phyloP scores from a whole-genome alignment of 2,888 invertebrate species.

The Criorhina ranunculi region DNA sequence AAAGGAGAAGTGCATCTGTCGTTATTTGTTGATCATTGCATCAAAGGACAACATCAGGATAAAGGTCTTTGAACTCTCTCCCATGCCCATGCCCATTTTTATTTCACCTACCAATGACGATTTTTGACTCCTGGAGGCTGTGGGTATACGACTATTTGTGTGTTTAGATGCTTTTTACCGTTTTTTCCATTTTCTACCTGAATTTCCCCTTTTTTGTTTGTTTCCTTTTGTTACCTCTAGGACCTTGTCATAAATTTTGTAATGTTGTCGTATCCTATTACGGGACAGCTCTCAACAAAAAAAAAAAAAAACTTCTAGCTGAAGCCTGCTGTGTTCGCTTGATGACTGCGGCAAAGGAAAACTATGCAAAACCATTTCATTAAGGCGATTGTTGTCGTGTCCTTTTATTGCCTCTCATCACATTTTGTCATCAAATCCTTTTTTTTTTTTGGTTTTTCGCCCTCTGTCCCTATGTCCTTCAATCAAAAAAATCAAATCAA shows the following conservation, averaged over 20 bases:
- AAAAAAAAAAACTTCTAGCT: slow-evolving; percentile 26
- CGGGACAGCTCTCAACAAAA: background rate
- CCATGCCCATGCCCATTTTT: slow-evolving; percentile 21
- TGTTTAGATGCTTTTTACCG: slow-evolving; percentile 71
- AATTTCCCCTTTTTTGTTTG: slow-evolving; percentile 12
- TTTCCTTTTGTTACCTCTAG: slow-evolving; percentile 25
- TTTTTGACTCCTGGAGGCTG: slow-evolving; percentile 57
- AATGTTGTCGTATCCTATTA: slow-evolving; percentile 61
- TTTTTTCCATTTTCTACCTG: slow-evolving; percentile 54
- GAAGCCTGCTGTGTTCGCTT: slow-evolving; percentile 42
- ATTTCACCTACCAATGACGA: slow-evolving; percentile 11
- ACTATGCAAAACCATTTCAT: slow-evolving; percentile 65
- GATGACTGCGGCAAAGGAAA: slow-evolving; percentile 42
- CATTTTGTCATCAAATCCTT: slow-evolving; percentile 63
- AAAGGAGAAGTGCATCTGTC: slow-evolving; percentile 67
- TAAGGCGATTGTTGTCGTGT: slow-evolving; percentile 42
- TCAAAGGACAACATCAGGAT: slow-evolving; percentile 68
- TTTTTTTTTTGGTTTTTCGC: slow-evolving; percentile 26
- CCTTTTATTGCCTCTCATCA: slow-evolving; percentile 49
- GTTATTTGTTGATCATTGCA: slow-evolving; percentile 76
- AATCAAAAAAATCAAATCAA: slow-evolving; percentile 53
- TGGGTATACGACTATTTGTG: slow-evolving; percentile 32
- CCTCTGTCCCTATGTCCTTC: slow-evolving; percentile 38
- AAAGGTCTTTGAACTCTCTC: slow-evolving; percentile 71
- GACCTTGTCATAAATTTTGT: slow-evolving; percentile 46